Evolutionary conservation across 2,888 invertebrate species (phyloP).

Genomic region (Synanthedon formicaeformis): DNA sequence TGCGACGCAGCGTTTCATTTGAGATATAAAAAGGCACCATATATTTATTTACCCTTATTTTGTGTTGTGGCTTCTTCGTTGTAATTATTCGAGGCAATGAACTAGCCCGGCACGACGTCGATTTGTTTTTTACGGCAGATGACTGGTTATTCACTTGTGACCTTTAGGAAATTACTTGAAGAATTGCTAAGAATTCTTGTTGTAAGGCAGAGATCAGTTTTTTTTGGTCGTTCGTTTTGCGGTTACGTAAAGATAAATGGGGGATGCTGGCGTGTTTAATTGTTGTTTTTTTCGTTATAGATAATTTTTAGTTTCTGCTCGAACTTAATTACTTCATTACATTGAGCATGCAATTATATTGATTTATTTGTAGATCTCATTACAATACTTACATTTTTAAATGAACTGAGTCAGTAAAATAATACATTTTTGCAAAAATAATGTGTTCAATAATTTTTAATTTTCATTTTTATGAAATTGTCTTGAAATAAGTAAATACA

Average conservation of each 20-base stretch:
- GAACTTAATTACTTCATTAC: too few species aligned
- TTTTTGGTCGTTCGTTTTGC: neutral
- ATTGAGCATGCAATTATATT: too few species aligned
- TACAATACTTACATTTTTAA: too few species aligned
- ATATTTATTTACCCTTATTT: neutral
- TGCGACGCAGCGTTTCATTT: neutral
- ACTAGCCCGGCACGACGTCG: slow-evolving; percentile 23
- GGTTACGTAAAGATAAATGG: neutral
- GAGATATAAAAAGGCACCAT: neutral
- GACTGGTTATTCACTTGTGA: slow-evolving; percentile 56
- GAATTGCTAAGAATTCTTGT: slow-evolving; percentile 23
- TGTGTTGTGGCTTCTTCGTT: slow-evolving; percentile 32
- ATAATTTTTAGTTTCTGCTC: neutral
- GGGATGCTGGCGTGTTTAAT: neutral
- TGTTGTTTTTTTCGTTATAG: neutral
- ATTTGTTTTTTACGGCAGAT: slow-evolving; percentile 31
- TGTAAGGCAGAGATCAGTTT: neutral
- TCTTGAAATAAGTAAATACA: too few species aligned
- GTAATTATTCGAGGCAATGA: slow-evolving; percentile 53
- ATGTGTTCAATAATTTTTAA: too few species aligned
- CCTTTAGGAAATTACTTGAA: slow-evolving; percentile 50
- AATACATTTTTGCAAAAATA: too few species aligned
- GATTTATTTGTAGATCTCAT: too few species aligned
- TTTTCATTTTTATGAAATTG: too few species aligned
- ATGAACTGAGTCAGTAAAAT: too few species aligned